Base-by-base conservation (phyloP, 30 jellyfish, hydroid and myxozoan genomes). In the Nemopilema nomurai region DNA sequence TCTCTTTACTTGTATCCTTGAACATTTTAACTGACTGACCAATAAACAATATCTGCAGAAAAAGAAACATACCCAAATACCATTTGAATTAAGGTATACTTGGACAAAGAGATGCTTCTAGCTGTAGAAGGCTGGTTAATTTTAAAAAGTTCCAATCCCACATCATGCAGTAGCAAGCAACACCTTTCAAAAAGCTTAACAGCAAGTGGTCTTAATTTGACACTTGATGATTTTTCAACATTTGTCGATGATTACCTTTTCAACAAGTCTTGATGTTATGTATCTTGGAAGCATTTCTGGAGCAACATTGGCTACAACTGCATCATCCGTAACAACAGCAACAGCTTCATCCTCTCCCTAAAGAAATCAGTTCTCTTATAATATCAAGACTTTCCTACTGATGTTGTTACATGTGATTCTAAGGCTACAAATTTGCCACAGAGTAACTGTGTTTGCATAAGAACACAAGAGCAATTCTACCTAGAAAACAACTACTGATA, bases 11-110 rank as follows among this genome's bases (percentile, higher is more conserved):
- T 26, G 97, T 87, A 67, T 93, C 98, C 80, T 93, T 93, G 28
- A 88, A 89, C 97, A 93, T 93, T 67, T 89, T 87, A 13, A 93
- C 98, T 7, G 98, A 93, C 68, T 93, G 93, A 20, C 98, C 98
- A 75, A 93, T 83, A 66, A 93, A 93, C 17, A 93, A 85, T 31
- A 93, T 89, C 98, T 93, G 84, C 22, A 86, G 64, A 13, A 4
- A 77, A 49, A 63, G 57, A 81, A 25, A 51, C 0, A 19, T 18
- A 13, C n/a, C n/a, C n/a, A n/a, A n/a, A n/a, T n/a, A n/a, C n/a
- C n/a, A n/a, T n/a, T n/a, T n/a, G n/a, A 41, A 41, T 41, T 41
- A 41, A 41, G 13, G 13, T 41, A 41, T 3, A 41, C 57, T 41
- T 41, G 57, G n/a, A n/a, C n/a, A n/a, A n/a, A n/a, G n/a, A n/a